Conservation (phyloP, 1,140 invertebrate species). For the Heliconius melpomene region DNA sequence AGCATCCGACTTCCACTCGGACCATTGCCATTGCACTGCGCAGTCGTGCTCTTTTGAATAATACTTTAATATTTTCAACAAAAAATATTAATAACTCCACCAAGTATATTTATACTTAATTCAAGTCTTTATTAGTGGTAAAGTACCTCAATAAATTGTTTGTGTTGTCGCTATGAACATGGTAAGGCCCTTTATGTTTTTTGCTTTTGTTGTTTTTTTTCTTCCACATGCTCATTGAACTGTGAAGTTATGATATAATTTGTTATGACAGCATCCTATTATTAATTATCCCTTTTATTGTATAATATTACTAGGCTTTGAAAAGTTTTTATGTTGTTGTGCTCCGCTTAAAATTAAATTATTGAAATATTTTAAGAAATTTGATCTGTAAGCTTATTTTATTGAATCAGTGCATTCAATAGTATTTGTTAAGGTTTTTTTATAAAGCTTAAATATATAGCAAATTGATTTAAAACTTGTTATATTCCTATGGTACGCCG, state of each 20-base stretch:
- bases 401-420: slow-evolving; percentile 6
- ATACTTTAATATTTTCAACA: slow-evolving; percentile 49
- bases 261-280: slow-evolving; percentile 76
- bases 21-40: slow-evolving; percentile 57
- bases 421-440: slow-evolving; percentile 31
- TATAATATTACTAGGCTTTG: slow-evolving; percentile 37
- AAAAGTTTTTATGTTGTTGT: slow-evolving; percentile 12
- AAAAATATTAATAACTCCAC: slow-evolving; percentile 49
- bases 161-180: slow-evolving; percentile 72
- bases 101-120: slow-evolving; percentile 39
- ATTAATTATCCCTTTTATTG: slow-evolving; percentile 54
- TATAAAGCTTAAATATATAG: background rate
- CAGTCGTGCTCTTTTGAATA: slow-evolving; percentile 59
- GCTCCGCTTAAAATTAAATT: slow-evolving; percentile 24
- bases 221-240: slow-evolving; percentile 64
- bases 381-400: slow-evolving; percentile 42
- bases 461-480: slow-evolving; percentile 39
- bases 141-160: slow-evolving; percentile 63
- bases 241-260: slow-evolving; percentile 76
- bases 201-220: slow-evolving; percentile 63
- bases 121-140: slow-evolving; percentile 42
- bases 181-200: slow-evolving; percentile 70
- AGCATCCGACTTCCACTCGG: slow-evolving; percentile 63
- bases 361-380: slow-evolving; percentile 45
- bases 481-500: slow-evolving; percentile 54